Evolutionary conservation across 2,888 invertebrate genomes (phyloP), one percentile per base, ranked within the genome.

Genomic region (Acrocyrtus sp.): DNA sequence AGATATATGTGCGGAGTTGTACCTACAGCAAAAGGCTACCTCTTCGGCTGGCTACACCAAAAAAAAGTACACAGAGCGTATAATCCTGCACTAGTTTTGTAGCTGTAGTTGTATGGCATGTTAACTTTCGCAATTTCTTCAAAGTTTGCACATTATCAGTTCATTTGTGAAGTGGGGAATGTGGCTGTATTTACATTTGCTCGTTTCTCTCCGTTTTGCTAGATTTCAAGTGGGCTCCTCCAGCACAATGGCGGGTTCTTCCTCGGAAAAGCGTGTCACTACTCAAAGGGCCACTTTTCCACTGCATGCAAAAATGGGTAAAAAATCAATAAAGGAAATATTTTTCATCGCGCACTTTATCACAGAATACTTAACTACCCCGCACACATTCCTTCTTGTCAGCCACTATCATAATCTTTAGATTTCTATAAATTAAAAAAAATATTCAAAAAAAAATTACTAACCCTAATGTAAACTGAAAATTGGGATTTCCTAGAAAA

Each of bases 141-240:
- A 41, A 63, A 63, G 26, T 63, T 63, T 51, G 26, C 51, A 39
- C 63, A 63, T 53, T 51, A 63, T 63, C 63, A 50, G 63, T 63
- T 26, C 63, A 63, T 63, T 53, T 22, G 17, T 50, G 19, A 50
- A 34, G n/a, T n/a, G n/a, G n/a, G 34, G 34, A 34, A 34, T 8
- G 5, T 34, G 34, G 34, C 6, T 8, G 34, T 34, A 8, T 34
- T 5, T 34, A 34, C 34, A 12, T 34, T 12, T 34, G 12, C 34
- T 34, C 34, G 5, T 34, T 34, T 34, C 34, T 8, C 34, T 8
- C 34, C 5, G 5, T 34, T 34, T 34, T 12, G 12, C 34, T 34
- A 34, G 12, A 8, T 34, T 34, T 34, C 34, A 8, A 5, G 34
- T 8, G 12, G 12, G 12, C 6, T 34, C 12, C 12, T 34, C 6